These are phyloP conservation scores for Cinclus cinclus DNA, from an alignment of 2,113 vertebrate species.

Conservation along the genomic window DNA sequence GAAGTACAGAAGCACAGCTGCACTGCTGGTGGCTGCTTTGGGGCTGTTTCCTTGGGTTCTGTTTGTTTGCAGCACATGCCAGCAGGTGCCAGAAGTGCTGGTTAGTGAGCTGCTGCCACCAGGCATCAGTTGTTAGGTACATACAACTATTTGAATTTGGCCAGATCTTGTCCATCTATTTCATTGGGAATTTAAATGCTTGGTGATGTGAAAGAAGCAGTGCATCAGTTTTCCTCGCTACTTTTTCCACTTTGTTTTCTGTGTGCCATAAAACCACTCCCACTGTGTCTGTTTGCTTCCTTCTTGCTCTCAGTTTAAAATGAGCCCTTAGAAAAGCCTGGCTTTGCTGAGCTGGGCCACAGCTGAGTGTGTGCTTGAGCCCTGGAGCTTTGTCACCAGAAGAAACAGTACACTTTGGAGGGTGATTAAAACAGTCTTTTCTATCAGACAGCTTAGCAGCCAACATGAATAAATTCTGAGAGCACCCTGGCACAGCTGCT, in stretches of 20 bases:
- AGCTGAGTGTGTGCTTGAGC: not conserved
- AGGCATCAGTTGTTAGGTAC: not conserved
- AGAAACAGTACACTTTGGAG: not conserved
- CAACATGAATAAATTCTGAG: not conserved
- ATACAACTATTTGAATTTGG: not conserved
- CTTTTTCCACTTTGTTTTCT: not conserved
- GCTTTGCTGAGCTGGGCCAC: not conserved
- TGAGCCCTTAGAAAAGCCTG: not conserved
- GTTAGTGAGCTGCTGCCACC: not conserved
- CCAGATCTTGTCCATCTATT: not conserved
- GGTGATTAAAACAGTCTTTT: not conserved
- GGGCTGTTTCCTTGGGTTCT: not conserved
- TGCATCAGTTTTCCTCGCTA: not conserved
- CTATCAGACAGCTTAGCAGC: not conserved
- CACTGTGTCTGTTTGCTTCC: not conserved
- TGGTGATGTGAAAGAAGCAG: not conserved
- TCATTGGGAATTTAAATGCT: not conserved
- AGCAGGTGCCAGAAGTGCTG: not conserved
- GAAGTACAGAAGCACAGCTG: not conserved
- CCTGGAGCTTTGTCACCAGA: not conserved
- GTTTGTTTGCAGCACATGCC: not conserved
- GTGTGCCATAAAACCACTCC: not conserved
- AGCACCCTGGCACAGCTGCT: constrained; percentile 4
- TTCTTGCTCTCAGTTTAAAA: not conserved
- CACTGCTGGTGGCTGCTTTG: not conserved